Base-by-base conservation (phyloP, 2,888 invertebrate species). In the Drosophila helvetica region DNA sequence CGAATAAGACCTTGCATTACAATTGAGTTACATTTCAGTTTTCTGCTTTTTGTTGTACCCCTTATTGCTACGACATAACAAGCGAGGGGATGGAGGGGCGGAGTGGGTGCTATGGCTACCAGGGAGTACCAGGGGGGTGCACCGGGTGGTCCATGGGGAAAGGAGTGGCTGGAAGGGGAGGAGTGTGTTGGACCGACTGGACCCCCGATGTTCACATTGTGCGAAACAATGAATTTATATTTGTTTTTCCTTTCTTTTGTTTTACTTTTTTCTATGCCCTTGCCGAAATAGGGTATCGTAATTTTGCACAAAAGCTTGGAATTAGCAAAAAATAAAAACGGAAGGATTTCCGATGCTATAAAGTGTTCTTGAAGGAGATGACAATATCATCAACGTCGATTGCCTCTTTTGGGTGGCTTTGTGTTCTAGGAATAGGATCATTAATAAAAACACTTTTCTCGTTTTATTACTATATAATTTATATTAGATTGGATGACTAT, bases 181-280 rank as follows among this genome's bases (percentile, higher is more conserved):
- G 12, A 5, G 4, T 15, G 15, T 38, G 38, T 38, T 38, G n/a
- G 38, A 38, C n/a, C 38, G 2, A n/a, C 38, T 38, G 38, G 38
- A 38, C 38, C 38, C 38, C n/a, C 65, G 48, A 38, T 52, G 69
- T 63, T 75, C 86, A 85, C 85, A 87, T 85, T 85, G 86, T 78
- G 81, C 75, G 69, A 85, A 85, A 87, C 88, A 85, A 85, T 85
- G 80, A 80, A 80, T 87, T 85, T 85, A 87, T 76, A 87, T 78
- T 74, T 47, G 70, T 61, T 63, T 54, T 69, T 6, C 18, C 46
- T 18, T 19, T 63, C 58, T 60, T 59, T 64, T 18, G 50, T 27
- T 58, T 42, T 48, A 38, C 51, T 60, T 48, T 22, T 63, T 38
- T 38, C 2, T n/a, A n/a, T 38, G n/a, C 38, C 6, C n/a, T 38